These are phyloP conservation scores for Ormyrus rosae DNA, from an alignment of 2,888 invertebrate species.

Conservation along the genomic window DNA sequence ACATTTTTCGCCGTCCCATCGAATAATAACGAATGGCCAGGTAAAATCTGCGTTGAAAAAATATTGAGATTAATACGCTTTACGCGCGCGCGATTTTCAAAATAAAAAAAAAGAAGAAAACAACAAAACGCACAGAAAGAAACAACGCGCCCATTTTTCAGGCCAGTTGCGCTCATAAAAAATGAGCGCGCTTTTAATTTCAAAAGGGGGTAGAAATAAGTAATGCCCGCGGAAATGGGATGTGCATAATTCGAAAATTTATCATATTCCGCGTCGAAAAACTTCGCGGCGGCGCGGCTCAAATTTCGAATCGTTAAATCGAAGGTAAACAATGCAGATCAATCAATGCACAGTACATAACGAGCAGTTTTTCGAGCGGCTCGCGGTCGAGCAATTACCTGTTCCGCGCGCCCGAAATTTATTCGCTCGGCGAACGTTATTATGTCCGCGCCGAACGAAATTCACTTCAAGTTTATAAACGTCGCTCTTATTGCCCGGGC, in stretches of 20 bases:
- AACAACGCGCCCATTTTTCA: no score
- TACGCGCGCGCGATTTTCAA: no score
- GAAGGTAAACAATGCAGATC: neutral
- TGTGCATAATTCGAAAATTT: slow-evolving; percentile 15
- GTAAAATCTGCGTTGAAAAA: no score
- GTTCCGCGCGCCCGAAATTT: neutral
- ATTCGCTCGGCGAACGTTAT: slow-evolving; percentile 11
- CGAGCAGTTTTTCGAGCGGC: slow-evolving; percentile 5
- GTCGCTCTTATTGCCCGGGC: neutral
- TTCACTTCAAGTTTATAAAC: slow-evolving; percentile 19
- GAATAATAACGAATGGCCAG: no score
- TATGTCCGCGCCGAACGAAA: neutral
- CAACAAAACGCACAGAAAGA: no score
- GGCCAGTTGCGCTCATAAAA: no score
- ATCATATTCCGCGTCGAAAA: neutral
- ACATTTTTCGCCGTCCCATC: no score
- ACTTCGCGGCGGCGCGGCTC: neutral
- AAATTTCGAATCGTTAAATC: neutral
- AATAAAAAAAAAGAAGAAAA: no score
- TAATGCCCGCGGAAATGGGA: slow-evolving; percentile 12
- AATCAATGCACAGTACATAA: neutral
- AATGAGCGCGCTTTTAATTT: no score
- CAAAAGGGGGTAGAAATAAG: neutral
- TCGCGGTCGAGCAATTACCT: slow-evolving; percentile 7
- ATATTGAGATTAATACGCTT: no score